Evolutionary conservation across 1,140 invertebrate genomes (phyloP).

Genomic region (Artemia franciscana): DNA sequence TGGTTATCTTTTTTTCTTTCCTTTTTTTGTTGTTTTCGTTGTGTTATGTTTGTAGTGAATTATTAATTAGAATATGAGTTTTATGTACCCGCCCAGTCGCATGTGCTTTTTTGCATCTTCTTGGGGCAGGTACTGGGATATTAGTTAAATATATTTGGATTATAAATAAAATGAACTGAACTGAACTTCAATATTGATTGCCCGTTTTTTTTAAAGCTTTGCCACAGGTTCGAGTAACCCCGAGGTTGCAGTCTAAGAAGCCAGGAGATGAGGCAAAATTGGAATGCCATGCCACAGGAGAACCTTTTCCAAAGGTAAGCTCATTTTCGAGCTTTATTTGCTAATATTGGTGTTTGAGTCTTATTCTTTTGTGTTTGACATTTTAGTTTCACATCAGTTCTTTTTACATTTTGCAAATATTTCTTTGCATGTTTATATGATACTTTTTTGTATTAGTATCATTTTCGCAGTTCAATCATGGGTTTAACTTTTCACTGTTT

Average conservation of each 20-base stretch:
- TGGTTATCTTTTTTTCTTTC: too few relatives aligned
- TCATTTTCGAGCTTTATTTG: background rate
- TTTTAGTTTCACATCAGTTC: background rate
- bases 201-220: slow-evolving; percentile 27
- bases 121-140: too few relatives aligned
- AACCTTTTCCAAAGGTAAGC: slow-evolving; percentile 34
- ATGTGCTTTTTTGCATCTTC: too few relatives aligned
- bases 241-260: slow-evolving; percentile 35
- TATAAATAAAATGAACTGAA: too few relatives aligned
- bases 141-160: too few relatives aligned
- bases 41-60: too few relatives aligned
- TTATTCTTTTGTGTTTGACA: background rate
- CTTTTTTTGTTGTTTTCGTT: too few relatives aligned
- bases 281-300: slow-evolving; percentile 42
- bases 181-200: too few relatives aligned
- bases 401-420: slow-evolving; percentile 1
- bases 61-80: too few relatives aligned
- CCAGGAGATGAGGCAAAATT: slow-evolving; percentile 38
- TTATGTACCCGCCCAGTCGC: too few relatives aligned
- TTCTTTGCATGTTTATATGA: background rate
- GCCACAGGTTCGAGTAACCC: slow-evolving; percentile 40
- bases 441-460: background rate
- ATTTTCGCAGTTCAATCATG: too few relatives aligned
- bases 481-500: too few relatives aligned
- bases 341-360: background rate